Evolutionary conservation across 2,797 vertebrate genomes (phyloP).

Genomic region (Scomberomorus guttatus): DNA sequence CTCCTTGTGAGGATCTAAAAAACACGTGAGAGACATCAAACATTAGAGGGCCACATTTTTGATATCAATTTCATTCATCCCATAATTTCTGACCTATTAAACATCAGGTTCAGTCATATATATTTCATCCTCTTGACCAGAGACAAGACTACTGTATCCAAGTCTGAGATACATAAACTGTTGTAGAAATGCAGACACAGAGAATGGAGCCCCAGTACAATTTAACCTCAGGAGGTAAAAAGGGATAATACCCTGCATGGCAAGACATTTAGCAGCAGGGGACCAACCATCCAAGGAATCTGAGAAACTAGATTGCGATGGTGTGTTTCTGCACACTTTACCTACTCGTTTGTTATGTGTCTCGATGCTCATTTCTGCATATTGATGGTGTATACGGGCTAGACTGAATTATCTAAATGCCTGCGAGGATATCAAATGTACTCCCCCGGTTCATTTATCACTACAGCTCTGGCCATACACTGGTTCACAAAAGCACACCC

Average conservation of each 20-base stretch:
- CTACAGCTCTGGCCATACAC: constrained; percentile 35
- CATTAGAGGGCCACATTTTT: constrained; percentile 35
- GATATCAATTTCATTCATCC: constrained; percentile 31
- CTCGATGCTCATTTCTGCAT: constrained; percentile 36
- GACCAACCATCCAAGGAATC: constrained; percentile 22
- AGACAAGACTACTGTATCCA: constrained; percentile 2
- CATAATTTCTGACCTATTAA: constrained; percentile 30
- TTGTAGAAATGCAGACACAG: constrained; percentile 15
- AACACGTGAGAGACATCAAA: not conserved
- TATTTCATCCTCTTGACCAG: constrained; percentile 14
- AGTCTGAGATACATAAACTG: constrained; percentile 40
- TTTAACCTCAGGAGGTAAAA: constrained; percentile 45
- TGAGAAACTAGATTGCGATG: constrained; percentile 14
- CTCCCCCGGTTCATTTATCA: constrained; percentile 29
- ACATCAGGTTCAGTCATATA: constrained; percentile 16
- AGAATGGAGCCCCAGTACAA: constrained; percentile 17
- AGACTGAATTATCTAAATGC: constrained; percentile 35
- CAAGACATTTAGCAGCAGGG: constrained; percentile 9
- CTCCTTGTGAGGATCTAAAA: not conserved
- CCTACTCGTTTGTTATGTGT: constrained; percentile 9
- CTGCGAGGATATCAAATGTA: constrained; percentile 43
- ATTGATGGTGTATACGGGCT: constrained; percentile 17
- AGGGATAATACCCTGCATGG: constrained; percentile 16
- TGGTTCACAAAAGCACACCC: constrained; percentile 54
- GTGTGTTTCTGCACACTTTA: constrained; percentile 16